Evolutionary conservation across 1,140 invertebrate species (phyloP).

Genomic region (Euwallacea fornicatus): DNA sequence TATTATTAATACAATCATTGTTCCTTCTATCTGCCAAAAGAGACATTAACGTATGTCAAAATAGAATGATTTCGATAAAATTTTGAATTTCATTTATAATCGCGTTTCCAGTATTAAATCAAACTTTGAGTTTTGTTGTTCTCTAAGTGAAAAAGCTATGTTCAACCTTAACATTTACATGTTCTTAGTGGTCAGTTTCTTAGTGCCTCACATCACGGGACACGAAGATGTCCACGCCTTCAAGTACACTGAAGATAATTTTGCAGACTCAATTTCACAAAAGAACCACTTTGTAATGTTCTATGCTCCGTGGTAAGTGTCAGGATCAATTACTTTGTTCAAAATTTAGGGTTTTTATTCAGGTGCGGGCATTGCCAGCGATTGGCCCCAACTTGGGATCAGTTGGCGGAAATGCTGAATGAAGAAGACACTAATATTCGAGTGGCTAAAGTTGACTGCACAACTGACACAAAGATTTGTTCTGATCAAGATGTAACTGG

Average conservation of each 20-base stretch:
- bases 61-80: no score
- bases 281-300: slow-evolving; percentile 78
- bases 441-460: slow-evolving; percentile 79
- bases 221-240: slow-evolving; percentile 51
- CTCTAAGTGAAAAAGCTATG: background rate
- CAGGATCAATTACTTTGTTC: background rate
- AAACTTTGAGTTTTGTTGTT: slow-evolving; percentile 7
- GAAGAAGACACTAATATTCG: slow-evolving; percentile 63
- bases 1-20: no score
- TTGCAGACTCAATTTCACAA: slow-evolving; percentile 60
- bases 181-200: background rate
- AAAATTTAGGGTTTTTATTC: slow-evolving; percentile 7
- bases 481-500: slow-evolving; percentile 74
- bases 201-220: slow-evolving; percentile 19
- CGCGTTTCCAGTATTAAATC: slow-evolving; percentile 6
- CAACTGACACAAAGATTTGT: slow-evolving; percentile 68
- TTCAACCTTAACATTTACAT: background rate
- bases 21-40: no score
- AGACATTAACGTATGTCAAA: no score
- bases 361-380: slow-evolving; percentile 76
- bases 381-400: slow-evolving; percentile 70
- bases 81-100: no score
- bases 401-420: slow-evolving; percentile 70
- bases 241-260: slow-evolving; percentile 57
- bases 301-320: slow-evolving; percentile 72